These are phyloP conservation scores for Euleptes europaea DNA, from an alignment of 2,113 vertebrate species.

Conservation along the genomic window DNA sequence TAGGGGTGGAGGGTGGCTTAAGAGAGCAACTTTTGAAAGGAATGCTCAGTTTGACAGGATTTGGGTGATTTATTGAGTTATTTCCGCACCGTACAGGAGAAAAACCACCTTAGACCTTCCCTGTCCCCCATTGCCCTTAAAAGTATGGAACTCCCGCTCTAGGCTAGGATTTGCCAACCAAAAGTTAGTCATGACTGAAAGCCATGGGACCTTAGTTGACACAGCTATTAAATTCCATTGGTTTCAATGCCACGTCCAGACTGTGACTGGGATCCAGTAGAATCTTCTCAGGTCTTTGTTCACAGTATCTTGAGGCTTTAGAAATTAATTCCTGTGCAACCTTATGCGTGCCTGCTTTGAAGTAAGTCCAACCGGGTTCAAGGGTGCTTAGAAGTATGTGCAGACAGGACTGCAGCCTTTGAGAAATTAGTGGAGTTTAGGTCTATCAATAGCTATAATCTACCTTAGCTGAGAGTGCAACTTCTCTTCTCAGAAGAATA, in stretches of 20 bases:
- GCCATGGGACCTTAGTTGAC: not conserved
- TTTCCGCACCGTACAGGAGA: not conserved
- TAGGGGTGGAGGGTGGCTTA: conserved; percentile 4
- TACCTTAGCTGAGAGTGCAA: not conserved
- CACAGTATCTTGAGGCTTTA: not conserved
- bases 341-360: not conserved
- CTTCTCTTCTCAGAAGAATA: not conserved
- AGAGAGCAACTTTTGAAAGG: conserved; percentile 46
- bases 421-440: not conserved
- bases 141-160: not conserved
- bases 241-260: not conserved
- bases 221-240: not conserved
- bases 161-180: not conserved
- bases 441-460: not conserved
- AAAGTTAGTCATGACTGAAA: not conserved
- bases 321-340: not conserved
- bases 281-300: not conserved
- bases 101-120: not conserved
- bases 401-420: not conserved
- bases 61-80: not conserved
- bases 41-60: conserved; percentile 58
- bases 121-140: not conserved
- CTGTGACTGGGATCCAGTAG: not conserved
- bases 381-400: too few relatives aligned
- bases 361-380: too few relatives aligned